phyloP scores from a whole-genome alignment of 2,113 vertebrate species.

The Nothocercus julius region DNA sequence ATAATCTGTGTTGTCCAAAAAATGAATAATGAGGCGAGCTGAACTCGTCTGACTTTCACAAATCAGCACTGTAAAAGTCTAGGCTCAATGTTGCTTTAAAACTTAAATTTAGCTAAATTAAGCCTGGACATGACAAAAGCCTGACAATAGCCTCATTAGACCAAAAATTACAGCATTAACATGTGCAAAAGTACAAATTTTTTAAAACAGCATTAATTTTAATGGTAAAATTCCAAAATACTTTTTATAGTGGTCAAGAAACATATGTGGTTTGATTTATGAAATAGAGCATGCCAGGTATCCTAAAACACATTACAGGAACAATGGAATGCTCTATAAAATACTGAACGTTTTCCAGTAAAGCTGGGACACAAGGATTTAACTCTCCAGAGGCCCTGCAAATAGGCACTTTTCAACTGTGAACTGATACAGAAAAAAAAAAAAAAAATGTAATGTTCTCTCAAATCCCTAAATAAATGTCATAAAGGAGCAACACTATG shows the following conservation, averaged over 20 bases:
- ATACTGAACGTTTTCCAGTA: not conserved
- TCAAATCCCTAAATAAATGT: slow-evolving; percentile 20
- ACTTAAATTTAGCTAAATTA: not conserved
- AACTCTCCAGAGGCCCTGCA: not conserved
- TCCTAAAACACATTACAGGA: not conserved
- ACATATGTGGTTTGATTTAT: fast-evolving
- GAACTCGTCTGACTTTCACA: not conserved
- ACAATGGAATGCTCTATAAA: not conserved
- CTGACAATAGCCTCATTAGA: not conserved
- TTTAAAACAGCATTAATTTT: not conserved
- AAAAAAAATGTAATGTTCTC: not conserved
- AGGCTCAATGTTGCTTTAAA: fast-evolving
- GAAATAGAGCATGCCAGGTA: not conserved
- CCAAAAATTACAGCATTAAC: not conserved
- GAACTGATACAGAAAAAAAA: not conserved
- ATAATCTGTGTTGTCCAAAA: not conserved
- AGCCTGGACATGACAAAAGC: not conserved
- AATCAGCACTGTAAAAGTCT: not conserved
- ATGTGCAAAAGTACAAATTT: not conserved
- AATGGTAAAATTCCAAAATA: fast-evolving
- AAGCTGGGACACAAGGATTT: not conserved
- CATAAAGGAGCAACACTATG: not conserved
- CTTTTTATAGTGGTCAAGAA: not conserved
- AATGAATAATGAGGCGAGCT: not conserved
- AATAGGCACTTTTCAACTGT: not conserved